Conservation (phyloP, 2,797 vertebrate genomes). For the Artibeus jamaicensis region DNA sequence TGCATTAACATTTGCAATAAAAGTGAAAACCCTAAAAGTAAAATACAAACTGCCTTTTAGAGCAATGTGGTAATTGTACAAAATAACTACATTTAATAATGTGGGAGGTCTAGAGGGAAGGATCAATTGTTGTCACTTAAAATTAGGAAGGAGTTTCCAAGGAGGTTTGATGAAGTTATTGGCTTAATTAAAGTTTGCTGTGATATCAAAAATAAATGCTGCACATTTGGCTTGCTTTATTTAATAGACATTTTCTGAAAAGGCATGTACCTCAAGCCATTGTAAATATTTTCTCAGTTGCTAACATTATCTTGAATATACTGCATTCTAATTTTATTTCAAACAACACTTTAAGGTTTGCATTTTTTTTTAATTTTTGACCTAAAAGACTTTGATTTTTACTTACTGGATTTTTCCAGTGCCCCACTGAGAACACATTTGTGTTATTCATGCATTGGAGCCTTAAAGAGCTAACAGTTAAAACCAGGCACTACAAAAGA, state of each 20-base stretch:
- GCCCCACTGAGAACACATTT: background rate
- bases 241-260: background rate
- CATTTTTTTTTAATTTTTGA: background rate
- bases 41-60: slow-evolving; percentile 30
- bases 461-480: background rate
- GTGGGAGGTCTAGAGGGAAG: background rate
- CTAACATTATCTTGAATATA: background rate
- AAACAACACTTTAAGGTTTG: background rate
- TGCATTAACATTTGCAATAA: slow-evolving; percentile 70
- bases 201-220: background rate
- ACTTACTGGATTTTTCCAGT: background rate
- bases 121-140: slow-evolving; percentile 18
- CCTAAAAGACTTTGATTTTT: background rate
- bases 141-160: slow-evolving; percentile 27
- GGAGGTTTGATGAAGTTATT: background rate
- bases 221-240: background rate
- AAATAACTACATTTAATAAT: slow-evolving; percentile 39
- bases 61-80: slow-evolving; percentile 23
- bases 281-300: background rate
- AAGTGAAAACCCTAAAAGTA: slow-evolving; percentile 63
- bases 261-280: background rate
- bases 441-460: background rate
- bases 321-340: background rate
- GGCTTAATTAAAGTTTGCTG: slow-evolving; percentile 15
- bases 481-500: background rate